phyloP scores from a whole-genome alignment of 2,113 vertebrate genomes.

The Pygoscelis antarcticus region DNA sequence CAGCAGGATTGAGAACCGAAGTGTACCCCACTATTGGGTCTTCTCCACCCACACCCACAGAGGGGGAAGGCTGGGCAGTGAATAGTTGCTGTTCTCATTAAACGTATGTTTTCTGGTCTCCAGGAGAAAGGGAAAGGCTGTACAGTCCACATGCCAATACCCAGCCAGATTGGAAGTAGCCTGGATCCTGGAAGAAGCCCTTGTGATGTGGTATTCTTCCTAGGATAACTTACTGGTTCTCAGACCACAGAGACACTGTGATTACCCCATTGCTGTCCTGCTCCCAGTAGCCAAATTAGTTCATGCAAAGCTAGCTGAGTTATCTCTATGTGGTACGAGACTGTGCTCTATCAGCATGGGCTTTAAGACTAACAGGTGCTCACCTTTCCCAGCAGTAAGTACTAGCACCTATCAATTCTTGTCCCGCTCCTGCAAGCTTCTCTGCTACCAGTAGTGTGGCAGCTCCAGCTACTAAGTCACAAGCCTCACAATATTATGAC shows the following conservation, averaged over 20 bases:
- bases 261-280: neutral
- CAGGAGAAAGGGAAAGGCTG: neutral
- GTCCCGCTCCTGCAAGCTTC: neutral
- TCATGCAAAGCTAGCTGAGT: neutral
- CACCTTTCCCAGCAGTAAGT: neutral
- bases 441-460: neutral
- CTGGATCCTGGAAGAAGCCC: neutral
- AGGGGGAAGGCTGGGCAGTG: neutral
- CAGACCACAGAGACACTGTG: neutral
- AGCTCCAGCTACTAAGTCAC: neutral
- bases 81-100: neutral
- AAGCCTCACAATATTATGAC: neutral
- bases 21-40: neutral
- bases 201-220: rapidly evolving
- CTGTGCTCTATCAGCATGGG: neutral
- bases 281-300: neutral
- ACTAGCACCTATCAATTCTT: neutral
- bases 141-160: neutral
- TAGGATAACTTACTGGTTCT: neutral
- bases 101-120: neutral
- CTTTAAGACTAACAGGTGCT: neutral
- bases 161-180: neutral
- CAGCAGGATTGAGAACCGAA: neutral
- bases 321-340: neutral
- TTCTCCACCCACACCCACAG: neutral